Evolutionary conservation across 1,140 invertebrate genomes (phyloP).

Genomic region (Holcopasites calliopsidis): DNA sequence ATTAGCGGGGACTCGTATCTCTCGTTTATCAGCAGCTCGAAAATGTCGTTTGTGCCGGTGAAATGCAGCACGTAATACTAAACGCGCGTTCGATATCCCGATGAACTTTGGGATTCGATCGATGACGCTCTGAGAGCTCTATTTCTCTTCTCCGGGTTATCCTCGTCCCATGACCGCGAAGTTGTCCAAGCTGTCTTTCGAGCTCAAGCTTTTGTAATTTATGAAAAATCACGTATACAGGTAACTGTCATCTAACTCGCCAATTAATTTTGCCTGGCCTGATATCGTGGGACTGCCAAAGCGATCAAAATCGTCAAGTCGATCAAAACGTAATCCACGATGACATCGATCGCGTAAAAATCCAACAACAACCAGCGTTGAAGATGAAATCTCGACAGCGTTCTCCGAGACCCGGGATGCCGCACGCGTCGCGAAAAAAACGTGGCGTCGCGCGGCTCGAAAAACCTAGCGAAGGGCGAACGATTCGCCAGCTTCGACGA

Average conservation of each 20-base stretch:
- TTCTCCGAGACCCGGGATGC: not conserved
- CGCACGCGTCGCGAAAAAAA: not conserved
- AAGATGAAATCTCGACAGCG: not conserved
- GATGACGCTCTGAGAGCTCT: not conserved
- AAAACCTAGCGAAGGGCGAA: not conserved
- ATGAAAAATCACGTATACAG: no score
- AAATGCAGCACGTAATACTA: not conserved
- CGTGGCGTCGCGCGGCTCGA: not conserved
- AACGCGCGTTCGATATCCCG: not conserved
- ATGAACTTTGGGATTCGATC: not conserved
- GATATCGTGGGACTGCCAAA: no score
- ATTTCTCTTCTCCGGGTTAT: not conserved
- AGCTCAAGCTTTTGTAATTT: no score
- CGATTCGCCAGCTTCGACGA: conserved; percentile 28
- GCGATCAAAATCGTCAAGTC: no score
- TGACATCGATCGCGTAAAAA: not conserved
- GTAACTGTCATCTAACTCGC: no score
- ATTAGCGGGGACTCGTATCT: conserved; percentile 15
- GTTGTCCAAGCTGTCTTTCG: no score
- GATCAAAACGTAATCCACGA: not conserved
- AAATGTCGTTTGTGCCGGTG: conserved; percentile 10
- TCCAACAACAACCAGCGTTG: not conserved
- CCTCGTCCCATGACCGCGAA: not conserved
- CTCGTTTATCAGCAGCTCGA: conserved; percentile 8
- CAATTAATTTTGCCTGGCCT: no score